Evolutionary conservation across 2,797 vertebrate genomes (phyloP).

Genomic region (Microctenopoma steveboyesi): DNA sequence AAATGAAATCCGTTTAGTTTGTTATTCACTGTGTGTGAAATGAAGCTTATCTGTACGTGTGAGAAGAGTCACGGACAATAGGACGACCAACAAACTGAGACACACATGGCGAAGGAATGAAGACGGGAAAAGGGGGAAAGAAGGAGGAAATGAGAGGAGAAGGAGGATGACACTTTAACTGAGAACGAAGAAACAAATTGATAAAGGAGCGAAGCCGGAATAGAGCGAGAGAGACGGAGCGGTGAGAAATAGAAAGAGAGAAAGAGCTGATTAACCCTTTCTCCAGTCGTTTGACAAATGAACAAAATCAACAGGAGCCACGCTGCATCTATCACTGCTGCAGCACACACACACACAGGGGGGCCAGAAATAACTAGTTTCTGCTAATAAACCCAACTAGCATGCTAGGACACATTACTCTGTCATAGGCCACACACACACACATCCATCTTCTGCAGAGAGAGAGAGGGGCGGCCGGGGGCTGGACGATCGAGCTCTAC

Average conservation of each 20-base stretch:
- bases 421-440: constrained; percentile 79
- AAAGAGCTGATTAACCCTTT: constrained; percentile 84
- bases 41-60: no score
- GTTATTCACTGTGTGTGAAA: no score
- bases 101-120: neutral
- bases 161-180: neutral
- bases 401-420: constrained; percentile 81
- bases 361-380: constrained; percentile 73
- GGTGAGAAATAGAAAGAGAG: constrained; percentile 46
- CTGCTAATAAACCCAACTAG: constrained; percentile 82
- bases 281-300: constrained; percentile 80
- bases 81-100: neutral
- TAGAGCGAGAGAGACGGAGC: constrained; percentile 23
- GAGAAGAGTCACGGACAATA: no score
- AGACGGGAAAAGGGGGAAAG: neutral
- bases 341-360: constrained; percentile 46
- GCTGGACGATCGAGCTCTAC: constrained; percentile 41
- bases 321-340: constrained; percentile 75
- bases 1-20: no score
- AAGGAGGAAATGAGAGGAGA: neutral
- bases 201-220: constrained; percentile 5
- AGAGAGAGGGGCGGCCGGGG: constrained; percentile 28
- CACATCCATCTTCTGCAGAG: constrained; percentile 77
- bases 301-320: constrained; percentile 73
- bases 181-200: constrained; percentile 14